Evolutionary conservation across 2,113 vertebrate genomes (phyloP), one percentile per base, ranked within the genome.

Genomic region (Myxocyprinus asiaticus): DNA sequence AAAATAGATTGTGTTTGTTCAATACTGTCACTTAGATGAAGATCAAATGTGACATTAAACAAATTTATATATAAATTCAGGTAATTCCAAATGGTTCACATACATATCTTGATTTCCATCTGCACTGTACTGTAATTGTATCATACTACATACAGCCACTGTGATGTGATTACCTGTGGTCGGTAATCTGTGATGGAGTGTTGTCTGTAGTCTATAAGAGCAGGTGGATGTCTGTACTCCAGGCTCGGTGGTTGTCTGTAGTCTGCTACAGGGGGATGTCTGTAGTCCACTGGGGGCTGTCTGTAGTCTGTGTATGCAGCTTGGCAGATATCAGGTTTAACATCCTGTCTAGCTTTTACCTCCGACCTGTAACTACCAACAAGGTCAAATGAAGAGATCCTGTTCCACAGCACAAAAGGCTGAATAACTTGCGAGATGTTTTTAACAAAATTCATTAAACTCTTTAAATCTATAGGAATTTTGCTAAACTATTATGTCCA

Each of bases 321-420:
- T 77, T 98, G 98, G 83, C 96, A 94, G 88, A 97, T 97, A 78
- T 99, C 98, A 9, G 98, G 98, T 88, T 98, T 99, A 87, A 99
- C 98, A 55, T 99, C 98, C 90, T 99, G 98, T 80, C 98, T 95
- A 72, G 98, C 98, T 94, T 99, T 99, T 9, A 99, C 98, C 94
- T 99, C 98, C 78, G 98, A 99, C 87, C 98, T 98, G 85, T 93
- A 95, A 87, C 91, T 92, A 87, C 83, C 87, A 83, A 80, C 63
- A 77, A 74, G 79, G 64, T 76, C 74, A 51, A 77, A 73, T 82
- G 17, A 85, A 73, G 22, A 47, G 42, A 73, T 64, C 33, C 44
- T 69, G 55, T 76, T 48, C 14, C 4, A 6, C 47, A 66, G 9
- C 7, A 66, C 55, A 48, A 51, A 48, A 53, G 4, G 33, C 1